Conservation (phyloP, 2,797 vertebrate genomes). For the Pseudocheirus occidentalis region DNA sequence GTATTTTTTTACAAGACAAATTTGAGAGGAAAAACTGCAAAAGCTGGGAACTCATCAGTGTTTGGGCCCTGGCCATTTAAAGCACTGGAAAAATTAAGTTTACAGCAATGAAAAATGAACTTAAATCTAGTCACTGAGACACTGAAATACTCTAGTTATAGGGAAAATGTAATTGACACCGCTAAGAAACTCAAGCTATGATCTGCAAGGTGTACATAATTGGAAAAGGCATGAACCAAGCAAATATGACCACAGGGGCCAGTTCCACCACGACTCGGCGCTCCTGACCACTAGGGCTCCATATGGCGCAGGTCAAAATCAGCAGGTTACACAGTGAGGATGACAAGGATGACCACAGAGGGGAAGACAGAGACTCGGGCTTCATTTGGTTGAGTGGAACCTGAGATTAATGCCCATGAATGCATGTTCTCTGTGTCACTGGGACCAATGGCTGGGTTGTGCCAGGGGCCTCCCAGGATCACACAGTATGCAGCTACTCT, state of each 20-base stretch:
- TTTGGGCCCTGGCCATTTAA: slow-evolving; percentile 18
- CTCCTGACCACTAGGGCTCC: neutral
- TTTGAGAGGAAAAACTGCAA: slow-evolving; percentile 43
- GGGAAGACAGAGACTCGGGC: slow-evolving; percentile 17
- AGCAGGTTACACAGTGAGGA: slow-evolving; percentile 3
- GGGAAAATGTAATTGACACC: rapidly evolving
- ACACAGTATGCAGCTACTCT: slow-evolving; percentile 10
- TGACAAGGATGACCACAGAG: neutral
- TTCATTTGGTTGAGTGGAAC: slow-evolving; percentile 64
- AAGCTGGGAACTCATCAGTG: slow-evolving; percentile 23
- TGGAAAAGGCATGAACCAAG: neutral
- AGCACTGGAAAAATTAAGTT: slow-evolving; percentile 34
- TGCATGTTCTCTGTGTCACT: rapidly evolving
- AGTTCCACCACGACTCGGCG: neutral
- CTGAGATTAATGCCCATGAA: slow-evolving; percentile 24
- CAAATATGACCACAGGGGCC: neutral
- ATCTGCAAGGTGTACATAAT: neutral
- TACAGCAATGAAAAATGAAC: slow-evolving; percentile 21
- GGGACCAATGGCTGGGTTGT: rapidly evolving
- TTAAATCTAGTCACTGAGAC: slow-evolving; percentile 6
- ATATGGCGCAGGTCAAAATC: neutral
- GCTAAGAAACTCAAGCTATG: slow-evolving; percentile 27
- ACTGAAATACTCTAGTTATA: neutral
- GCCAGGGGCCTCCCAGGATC: rapidly evolving
- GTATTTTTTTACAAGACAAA: slow-evolving; percentile 52